A percentile compares a stretch with the other conserved stretches of the same genome.
Conservation (phyloP, 2,113 vertebrate genomes). For the Azemiops feae region DNA sequence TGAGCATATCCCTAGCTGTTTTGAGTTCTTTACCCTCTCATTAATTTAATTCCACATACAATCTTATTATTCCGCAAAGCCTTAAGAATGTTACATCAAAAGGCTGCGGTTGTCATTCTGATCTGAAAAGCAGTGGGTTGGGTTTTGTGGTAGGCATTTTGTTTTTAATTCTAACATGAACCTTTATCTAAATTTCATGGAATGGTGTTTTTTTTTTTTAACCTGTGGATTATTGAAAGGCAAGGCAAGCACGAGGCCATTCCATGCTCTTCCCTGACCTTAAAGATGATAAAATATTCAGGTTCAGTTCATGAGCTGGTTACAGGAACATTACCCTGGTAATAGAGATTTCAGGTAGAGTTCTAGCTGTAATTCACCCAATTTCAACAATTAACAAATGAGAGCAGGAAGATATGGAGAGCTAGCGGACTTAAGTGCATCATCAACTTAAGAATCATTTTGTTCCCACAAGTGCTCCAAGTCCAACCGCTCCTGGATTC, state of each 20-base stretch:
- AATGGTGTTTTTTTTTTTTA: neutral
- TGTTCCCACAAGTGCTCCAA: neutral
- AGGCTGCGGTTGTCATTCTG: neutral
- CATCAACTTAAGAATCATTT: neutral
- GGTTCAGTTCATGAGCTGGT: neutral
- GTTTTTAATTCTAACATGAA: neutral
- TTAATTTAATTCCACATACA: constrained; percentile 2
- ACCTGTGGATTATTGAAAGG: neutral
- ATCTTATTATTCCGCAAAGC: neutral
- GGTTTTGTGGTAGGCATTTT: neutral
- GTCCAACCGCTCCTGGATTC: neutral
- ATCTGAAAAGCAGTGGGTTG: neutral
- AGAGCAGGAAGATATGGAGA: neutral
- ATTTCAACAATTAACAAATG: neutral
- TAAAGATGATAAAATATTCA: neutral
- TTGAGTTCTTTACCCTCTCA: neutral
- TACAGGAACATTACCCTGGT: neutral
- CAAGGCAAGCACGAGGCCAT: neutral
- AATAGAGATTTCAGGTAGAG: neutral
- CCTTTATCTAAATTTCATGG: neutral
- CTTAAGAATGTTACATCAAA: neutral
- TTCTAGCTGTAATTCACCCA: neutral
- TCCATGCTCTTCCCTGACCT: neutral
- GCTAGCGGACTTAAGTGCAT: neutral
- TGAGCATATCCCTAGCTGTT: neutral